Evolutionary conservation across 2,113 vertebrate genomes (phyloP).

Genomic region (Macrotis lagotis): DNA sequence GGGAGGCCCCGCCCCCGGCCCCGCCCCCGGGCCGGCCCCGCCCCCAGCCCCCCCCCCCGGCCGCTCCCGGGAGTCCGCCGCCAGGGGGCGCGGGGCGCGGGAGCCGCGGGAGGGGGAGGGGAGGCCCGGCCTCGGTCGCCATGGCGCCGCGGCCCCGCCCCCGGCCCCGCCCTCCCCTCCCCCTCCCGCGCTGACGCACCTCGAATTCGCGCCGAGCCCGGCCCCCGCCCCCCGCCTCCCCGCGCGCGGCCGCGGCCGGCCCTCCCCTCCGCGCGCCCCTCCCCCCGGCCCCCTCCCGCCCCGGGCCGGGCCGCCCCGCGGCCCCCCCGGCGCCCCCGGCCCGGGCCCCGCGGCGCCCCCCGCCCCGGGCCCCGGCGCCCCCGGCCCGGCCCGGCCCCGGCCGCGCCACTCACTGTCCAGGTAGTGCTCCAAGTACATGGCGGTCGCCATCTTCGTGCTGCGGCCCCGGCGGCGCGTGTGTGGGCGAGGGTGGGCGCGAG

Average conservation of each 20-base stretch:
- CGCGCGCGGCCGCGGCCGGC: not conserved
- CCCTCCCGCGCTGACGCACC: constrained; percentile 70
- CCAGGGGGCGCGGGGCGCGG: not conserved
- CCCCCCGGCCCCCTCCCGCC: not conserved
- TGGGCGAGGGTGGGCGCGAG: constrained; percentile 58
- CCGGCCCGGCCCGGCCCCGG: not conserved
- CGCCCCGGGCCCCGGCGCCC: not conserved
- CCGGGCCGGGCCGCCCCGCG: accelerated
- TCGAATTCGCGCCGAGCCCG: constrained; percentile 45
- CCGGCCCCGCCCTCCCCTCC: not conserved
- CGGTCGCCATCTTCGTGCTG: constrained; percentile 92
- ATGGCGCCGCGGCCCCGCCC: not conserved
- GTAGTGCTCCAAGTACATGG: constrained; percentile 98
- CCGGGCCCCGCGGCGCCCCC: not conserved
- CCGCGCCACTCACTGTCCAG: constrained; percentile 98
- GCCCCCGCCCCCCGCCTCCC: not conserved
- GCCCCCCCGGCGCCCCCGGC: too few species aligned
- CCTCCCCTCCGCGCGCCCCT: not conserved
- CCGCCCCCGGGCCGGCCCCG: too few species aligned
- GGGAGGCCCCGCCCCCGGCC: too few species aligned
- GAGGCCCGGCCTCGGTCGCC: not conserved
- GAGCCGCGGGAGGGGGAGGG: too few species aligned
- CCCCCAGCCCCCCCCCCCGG: too few species aligned
- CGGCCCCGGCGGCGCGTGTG: constrained; percentile 71
- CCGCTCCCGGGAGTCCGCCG: too few species aligned